Conservation (phyloP, 1,140 invertebrate genomes). For the Zaprionus tsacasi region DNA sequence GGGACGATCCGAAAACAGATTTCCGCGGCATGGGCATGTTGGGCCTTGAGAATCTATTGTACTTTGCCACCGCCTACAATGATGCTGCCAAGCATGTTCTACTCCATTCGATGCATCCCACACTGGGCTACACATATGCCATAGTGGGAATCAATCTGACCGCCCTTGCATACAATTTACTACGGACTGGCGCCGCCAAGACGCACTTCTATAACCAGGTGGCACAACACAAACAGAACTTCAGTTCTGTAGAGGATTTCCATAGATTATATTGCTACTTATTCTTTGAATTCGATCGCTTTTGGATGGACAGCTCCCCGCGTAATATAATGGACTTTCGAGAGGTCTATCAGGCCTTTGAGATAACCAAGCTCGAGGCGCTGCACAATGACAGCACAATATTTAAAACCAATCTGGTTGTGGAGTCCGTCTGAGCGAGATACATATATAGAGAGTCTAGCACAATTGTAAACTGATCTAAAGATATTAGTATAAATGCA, state of each 20-base stretch:
- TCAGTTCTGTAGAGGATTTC: conserved; percentile 91
- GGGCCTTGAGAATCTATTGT: conserved; percentile 96
- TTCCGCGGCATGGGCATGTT: conserved; percentile 99
- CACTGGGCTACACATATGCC: conserved; percentile 94
- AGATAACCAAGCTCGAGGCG: conserved; percentile 84
- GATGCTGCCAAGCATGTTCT: conserved; percentile 92
- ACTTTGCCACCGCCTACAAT: conserved; percentile 93
- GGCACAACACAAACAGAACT: conserved; percentile 84
- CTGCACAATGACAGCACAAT: conserved; percentile 71
- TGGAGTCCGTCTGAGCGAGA: conserved; percentile 68
- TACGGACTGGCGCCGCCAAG: conserved; percentile 93
- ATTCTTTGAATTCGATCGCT: conserved; percentile 96
- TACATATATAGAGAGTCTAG: neutral
- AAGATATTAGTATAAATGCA: conserved; percentile 65
- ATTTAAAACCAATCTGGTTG: conserved; percentile 79
- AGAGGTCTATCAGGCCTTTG: conserved; percentile 93
- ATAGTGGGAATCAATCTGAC: conserved; percentile 98
- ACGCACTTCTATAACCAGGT: conserved; percentile 96
- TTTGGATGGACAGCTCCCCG: conserved; percentile 96
- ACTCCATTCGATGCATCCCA: conserved; percentile 94
- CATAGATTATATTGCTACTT: conserved; percentile 97
- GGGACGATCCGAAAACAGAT: conserved; percentile 98
- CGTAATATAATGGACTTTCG: conserved; percentile 98
- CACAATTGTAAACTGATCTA: conserved; percentile 4
- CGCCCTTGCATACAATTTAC: conserved; percentile 92